A percentile compares a stretch with the other conserved stretches of the same genome.
These are phyloP conservation scores for Myotis lucifugus DNA, from an alignment of 2,113 vertebrate genomes.

Conservation along the genomic window DNA sequence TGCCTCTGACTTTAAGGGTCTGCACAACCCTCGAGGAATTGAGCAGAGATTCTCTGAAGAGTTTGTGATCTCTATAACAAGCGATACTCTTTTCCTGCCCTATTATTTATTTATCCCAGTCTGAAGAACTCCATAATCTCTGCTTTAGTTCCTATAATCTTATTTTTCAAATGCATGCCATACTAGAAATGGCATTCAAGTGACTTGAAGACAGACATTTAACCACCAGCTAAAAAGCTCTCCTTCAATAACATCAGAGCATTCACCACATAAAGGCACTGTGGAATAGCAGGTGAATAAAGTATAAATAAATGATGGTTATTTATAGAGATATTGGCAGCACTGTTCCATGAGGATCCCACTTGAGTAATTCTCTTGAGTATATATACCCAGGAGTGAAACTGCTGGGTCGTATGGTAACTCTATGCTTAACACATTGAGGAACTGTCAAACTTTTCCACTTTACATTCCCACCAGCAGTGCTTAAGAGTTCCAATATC, in stretches of 20 bases:
- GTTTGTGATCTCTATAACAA: not conserved
- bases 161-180: not conserved
- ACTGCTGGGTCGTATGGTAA: not conserved
- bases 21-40: not conserved
- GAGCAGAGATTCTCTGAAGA: not conserved
- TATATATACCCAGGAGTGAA: not conserved
- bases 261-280: not conserved
- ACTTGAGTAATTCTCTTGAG: not conserved
- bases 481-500: not conserved
- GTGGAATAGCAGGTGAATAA: not conserved
- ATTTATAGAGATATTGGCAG: slow-evolving; percentile 40
- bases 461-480: not conserved
- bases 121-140: not conserved
- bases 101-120: not conserved
- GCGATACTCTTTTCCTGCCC: not conserved
- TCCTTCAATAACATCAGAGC: not conserved
- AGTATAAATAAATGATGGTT: not conserved
- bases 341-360: not conserved
- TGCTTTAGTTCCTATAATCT: slow-evolving; percentile 9
- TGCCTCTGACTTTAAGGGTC: not conserved
- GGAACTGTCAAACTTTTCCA: not conserved
- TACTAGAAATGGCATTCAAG: not conserved
- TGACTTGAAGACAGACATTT: not conserved
- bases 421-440: not conserved
- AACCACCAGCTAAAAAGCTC: slow-evolving; percentile 25